Percentiles rank a stretch among this genome's conserved stretches.
Evolutionary conservation across 2,113 vertebrate genomes (phyloP).

Genomic region (Steatornis caripensis): DNA sequence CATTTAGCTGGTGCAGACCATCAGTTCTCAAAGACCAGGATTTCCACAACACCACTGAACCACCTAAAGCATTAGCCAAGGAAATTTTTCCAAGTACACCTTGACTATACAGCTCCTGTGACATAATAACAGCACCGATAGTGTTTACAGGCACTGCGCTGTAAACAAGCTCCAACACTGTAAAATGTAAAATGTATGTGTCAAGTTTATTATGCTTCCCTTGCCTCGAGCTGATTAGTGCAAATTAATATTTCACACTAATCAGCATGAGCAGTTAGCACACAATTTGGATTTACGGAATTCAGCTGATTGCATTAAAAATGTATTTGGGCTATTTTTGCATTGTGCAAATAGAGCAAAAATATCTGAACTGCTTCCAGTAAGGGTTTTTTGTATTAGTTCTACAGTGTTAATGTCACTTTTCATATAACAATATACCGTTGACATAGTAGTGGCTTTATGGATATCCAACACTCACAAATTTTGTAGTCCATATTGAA

Average conservation of each 20-base stretch:
- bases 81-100: not conserved
- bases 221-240: conserved; percentile 63
- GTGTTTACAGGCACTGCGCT: not conserved
- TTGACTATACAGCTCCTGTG: not conserved
- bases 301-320: conserved; percentile 67
- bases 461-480: not conserved
- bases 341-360: conserved; percentile 49
- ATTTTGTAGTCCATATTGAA: not conserved
- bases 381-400: not conserved
- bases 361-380: conserved; percentile 18
- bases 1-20: conserved; percentile 5
- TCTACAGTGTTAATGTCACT: not conserved
- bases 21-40: not conserved
- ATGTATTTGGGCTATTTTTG: conserved; percentile 69
- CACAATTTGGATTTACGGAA: conserved; percentile 65
- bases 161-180: conserved; percentile 37
- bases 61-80: not conserved
- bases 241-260: conserved; percentile 72
- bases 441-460: not conserved
- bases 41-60: not conserved
- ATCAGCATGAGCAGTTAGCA: conserved; percentile 65
- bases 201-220: conserved; percentile 66
- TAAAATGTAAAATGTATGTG: conserved; percentile 62
- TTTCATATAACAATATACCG: not conserved
- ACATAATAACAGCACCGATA: not conserved